Evolutionary conservation across 2,888 invertebrate genomes (phyloP), one percentile per base, ranked within the genome.

Genomic region (Lamellibrachia satsuma): DNA sequence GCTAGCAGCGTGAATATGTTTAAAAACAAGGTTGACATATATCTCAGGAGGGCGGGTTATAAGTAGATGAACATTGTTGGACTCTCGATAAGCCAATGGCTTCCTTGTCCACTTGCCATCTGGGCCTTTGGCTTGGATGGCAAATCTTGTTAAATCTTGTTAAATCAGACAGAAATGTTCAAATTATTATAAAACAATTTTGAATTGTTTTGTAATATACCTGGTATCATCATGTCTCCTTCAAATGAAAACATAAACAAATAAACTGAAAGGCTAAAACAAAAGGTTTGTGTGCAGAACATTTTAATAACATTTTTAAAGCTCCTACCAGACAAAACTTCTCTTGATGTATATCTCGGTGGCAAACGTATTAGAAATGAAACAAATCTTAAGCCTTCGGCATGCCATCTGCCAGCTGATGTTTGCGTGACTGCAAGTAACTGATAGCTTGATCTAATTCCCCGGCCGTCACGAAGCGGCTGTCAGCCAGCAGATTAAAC

Each of bases 401-500:
- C 6, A n/a, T n/a, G 4, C 75, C n/a, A 1, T 75, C 75, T 0
- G 75, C 75, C 52, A 93, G 92, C 52, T 39, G 75, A n/a, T 93
- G 55, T 94, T 98, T 98, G 75, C 98, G 97, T 93, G 98, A 98
- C 97, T 98, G 97, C 60, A 98, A 96, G 96, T 98, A 98, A 92
- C 92, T 97, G 52, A 96, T 94, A 52, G 96, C 95, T 93, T 95
- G 94, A 52, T 95, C 95, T 92, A 96, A 93, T 94, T 96, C 96
- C 91, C 95, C 95, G 7, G 95, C 91, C 1, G 95, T 96, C 90
- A 96, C 94, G 94, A 95, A 97, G 92, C 98, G 97, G 95, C 98
- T 98, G 95, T 98, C 98, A 0, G 98, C 98, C 91, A 99, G 97
- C 95, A 98, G 97, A 93, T 98, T 98, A 2, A 99, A 96, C 90